Evolutionary conservation across 2,888 invertebrate species (phyloP), one percentile per base, ranked within the genome.

Genomic region (Ernsta delagoae): DNA sequence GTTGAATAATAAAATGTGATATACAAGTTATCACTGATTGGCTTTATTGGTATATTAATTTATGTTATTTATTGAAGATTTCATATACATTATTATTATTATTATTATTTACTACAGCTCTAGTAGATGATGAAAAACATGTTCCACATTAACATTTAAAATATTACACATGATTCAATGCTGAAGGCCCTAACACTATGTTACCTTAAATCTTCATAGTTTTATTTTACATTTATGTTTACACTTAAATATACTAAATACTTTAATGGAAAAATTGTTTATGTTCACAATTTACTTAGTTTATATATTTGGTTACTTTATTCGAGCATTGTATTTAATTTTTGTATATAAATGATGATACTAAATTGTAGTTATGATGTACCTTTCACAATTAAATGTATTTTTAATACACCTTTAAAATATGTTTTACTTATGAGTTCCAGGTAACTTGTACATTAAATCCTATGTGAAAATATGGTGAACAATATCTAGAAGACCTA

Each of bases 321-420:
- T 79, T 78, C 77, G 80, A 79, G 79, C 77, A 79, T 83, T 87
- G 82, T 90, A 89, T 90, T 92, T 86, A 87, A 87, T 90, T 89
- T 91, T 88, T 93, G 91, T 93, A 92, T 92, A 92, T 92, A 90
- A 87, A 86, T 87, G 87, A 90, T 92, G 90, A 88, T 87, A 83
- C 50, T 53, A 53, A 86, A 87, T 86, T 86, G 85, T 91, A 91
- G 90, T 84, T 87, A 88, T 87, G 60, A 67, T 67, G 87, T 89
- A 91, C 86, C 83, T 89, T 91, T 90, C 87, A 90, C 92, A 92
- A 92, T 92, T 91, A 92, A 93, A 86, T 87, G 92, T 92, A 92
- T 93, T 93, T 92, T 93, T 92, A 93, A 87, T 93, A 93, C 90
- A 92, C 90, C 87, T 90, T 89, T 89, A 72, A 71, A 73, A 71